Percentiles rank a stretch among this genome's conserved stretches.
Conservation (phyloP, 1,140 invertebrate genomes). For the Hyposmocoma kahamanoa region DNA sequence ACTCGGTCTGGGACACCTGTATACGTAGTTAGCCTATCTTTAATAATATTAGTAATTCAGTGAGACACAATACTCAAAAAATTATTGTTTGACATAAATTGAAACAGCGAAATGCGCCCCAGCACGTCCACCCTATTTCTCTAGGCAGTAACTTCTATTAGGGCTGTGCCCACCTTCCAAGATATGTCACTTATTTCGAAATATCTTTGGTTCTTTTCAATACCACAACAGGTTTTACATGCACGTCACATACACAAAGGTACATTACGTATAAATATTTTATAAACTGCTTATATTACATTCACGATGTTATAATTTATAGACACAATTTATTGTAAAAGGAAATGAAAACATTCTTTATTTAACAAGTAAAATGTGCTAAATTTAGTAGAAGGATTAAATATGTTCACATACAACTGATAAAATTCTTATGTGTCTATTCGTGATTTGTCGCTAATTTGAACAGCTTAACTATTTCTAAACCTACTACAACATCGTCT, state of each 20-base stretch:
- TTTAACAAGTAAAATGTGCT: neutral
- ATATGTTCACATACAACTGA: neutral
- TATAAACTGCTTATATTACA: neutral
- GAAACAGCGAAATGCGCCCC: neutral
- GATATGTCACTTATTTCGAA: conserved; percentile 15
- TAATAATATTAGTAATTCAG: neutral
- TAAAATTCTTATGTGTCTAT: no score
- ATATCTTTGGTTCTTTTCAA: conserved; percentile 15
- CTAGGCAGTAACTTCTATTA: neutral
- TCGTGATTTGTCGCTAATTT: no score
- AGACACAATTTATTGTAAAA: neutral
- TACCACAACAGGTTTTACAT: neutral
- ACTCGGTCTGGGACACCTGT: neutral
- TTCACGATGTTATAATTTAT: neutral
- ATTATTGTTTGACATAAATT: neutral
- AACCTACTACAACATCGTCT: no score
- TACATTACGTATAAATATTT: neutral
- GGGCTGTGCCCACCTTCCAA: conserved; percentile 1
- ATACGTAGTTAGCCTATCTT: neutral
- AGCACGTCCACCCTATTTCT: neutral
- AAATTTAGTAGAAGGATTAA: neutral
- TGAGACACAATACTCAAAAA: neutral
- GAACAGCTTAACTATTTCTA: no score
- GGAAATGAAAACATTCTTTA: neutral
- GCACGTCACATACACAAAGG: no score